Evolutionary conservation across 2,113 vertebrate species (phyloP).

Genomic region (Psammodynastes pulverulentus): DNA sequence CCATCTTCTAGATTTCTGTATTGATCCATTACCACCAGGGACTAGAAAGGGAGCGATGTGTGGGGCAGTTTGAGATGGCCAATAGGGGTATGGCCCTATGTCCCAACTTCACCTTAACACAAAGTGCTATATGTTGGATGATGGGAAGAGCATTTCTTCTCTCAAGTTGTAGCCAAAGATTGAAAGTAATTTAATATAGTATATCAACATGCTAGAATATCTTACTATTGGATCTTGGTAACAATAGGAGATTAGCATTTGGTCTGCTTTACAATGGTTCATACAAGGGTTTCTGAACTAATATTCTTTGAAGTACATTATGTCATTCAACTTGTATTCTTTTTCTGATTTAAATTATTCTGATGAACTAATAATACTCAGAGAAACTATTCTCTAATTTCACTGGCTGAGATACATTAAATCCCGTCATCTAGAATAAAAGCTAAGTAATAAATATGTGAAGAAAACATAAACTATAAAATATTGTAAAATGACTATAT

Average conservation of each 20-base stretch:
- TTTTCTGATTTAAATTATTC: constrained; percentile 38
- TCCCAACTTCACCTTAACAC: not conserved
- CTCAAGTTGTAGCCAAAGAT: not conserved
- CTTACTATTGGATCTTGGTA: not conserved
- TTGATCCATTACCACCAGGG: not conserved
- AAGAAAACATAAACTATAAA: constrained; percentile 52
- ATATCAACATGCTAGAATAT: not conserved
- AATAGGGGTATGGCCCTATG: not conserved
- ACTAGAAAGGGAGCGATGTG: not conserved
- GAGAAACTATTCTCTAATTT: constrained; percentile 27
- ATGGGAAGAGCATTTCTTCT: not conserved
- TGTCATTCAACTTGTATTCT: not conserved
- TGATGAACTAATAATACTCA: not conserved
- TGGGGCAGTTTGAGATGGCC: not conserved
- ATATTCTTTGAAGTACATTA: not conserved
- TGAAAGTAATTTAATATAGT: not conserved
- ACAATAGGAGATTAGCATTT: not conserved
- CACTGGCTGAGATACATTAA: not conserved
- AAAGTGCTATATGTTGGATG: not conserved
- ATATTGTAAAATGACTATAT: constrained; percentile 10
- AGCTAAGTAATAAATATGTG: constrained; percentile 16
- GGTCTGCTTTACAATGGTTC: not conserved
- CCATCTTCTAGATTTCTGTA: not conserved
- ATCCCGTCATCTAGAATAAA: not conserved
- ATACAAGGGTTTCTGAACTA: not conserved